Base-by-base conservation (phyloP, 1,140 invertebrate species). In the Aphaenogaster rudis region DNA sequence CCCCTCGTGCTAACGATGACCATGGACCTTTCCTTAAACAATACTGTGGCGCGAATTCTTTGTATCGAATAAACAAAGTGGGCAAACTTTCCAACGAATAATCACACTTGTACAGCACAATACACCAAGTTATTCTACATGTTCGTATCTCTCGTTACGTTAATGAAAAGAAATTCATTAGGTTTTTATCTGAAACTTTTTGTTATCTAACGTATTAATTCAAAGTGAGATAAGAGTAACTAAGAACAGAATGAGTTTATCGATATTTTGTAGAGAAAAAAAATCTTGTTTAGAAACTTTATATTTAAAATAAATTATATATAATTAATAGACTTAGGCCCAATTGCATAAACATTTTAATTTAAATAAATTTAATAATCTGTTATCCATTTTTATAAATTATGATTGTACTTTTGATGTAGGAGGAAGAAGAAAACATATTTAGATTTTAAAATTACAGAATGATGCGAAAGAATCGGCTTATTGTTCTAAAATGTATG, bases 1-100 rank as follows among this genome's bases (percentile, higher is more conserved):
- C 17, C 90, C 86, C 33, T 54, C 67, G 79, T 63, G 36, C 13
- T 13, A 52, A 54, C 72, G 71, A 11, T 61, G 50, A 84, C 79
- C 57, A 11, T 13, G 36, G 33, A 59, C 69, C 50, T 81, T 81
- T 78, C 61, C 45, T 15, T 61, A 36, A 39, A 74, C 42, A 59
- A 61, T 50, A 17, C 21, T 42, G 3, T 33, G 9, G 17, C 50
- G 15, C 9, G 39, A 45, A 66, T 76, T 54, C 42, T 42, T 59
- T 74, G 15, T 63, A 33, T 66, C 54, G 64, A 52, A 28, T 33
- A 61, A 64, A 64, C 66, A 9, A 39, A 50, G 11, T 11, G 63
- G 54, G 54, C 71, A 69, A 52, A 64, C 64, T 81, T 69, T 42
- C 4, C n/a, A 28, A 28, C 45, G 36, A 39, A 1, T 39, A 66